phyloP scores from a whole-genome alignment of 1,140 invertebrate species.

The Euura lappo region DNA sequence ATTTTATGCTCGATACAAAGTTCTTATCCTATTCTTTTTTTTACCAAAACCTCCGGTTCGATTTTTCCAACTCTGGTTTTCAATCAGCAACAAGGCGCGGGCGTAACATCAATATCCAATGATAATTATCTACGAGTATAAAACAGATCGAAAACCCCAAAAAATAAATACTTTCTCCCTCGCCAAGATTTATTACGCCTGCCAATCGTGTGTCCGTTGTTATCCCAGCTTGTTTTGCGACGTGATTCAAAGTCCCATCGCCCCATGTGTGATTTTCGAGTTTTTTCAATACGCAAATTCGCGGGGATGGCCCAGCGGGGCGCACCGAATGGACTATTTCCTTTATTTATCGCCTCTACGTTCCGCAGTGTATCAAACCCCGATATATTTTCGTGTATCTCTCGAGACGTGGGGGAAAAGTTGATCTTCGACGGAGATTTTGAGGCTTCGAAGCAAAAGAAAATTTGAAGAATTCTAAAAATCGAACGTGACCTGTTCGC shows the following conservation, averaged over 20 bases:
- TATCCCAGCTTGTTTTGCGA: not conserved
- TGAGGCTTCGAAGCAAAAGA: not conserved
- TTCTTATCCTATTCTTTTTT: not conserved
- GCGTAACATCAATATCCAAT: too few relatives aligned
- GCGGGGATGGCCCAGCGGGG: not conserved
- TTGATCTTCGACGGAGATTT: not conserved
- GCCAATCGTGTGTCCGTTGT: not conserved
- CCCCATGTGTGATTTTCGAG: not conserved
- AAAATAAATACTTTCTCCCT: too few relatives aligned
- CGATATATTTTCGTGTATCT: not conserved
- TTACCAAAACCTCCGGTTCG: not conserved
- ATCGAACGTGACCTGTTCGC: too few relatives aligned
- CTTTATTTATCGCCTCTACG: not conserved
- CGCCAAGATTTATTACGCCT: too few relatives aligned
- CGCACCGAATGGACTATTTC: slow-evolving; percentile 6
- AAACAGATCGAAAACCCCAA: too few relatives aligned
- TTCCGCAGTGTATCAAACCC: not conserved
- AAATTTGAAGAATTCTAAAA: not conserved
- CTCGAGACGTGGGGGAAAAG: not conserved
- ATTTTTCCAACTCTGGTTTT: not conserved
- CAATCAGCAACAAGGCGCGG: too few relatives aligned
- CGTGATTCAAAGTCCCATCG: not conserved
- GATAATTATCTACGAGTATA: too few relatives aligned
- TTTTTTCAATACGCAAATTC: slow-evolving; percentile 6
- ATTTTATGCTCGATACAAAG: not conserved